These are phyloP conservation scores for Troglohyphantes excavatus DNA, from an alignment of 2,888 invertebrate genomes.

Conservation along the genomic window DNA sequence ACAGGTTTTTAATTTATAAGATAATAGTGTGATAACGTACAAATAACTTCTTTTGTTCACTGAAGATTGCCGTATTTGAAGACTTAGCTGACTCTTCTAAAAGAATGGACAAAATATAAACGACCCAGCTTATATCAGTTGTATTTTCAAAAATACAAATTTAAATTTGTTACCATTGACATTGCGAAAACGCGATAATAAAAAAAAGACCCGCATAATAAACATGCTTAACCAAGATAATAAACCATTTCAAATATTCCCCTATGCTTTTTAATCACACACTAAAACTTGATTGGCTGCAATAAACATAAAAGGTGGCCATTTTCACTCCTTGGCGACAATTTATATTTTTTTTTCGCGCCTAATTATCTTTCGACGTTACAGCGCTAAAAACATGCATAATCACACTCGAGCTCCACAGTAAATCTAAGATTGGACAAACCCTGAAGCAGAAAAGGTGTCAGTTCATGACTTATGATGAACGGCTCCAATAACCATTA, in stretches of 20 bases:
- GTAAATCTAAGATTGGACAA: background rate
- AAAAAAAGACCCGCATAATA: too few relatives aligned
- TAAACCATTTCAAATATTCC: background rate
- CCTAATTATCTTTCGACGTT: background rate
- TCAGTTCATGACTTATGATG: conserved; percentile 8
- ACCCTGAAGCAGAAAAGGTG: background rate
- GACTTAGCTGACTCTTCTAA: too few relatives aligned
- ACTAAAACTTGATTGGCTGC: conserved; percentile 1
- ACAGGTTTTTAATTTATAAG: too few relatives aligned
- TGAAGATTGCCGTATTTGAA: too few relatives aligned
- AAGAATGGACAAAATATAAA: too few relatives aligned
- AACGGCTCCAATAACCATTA: conserved; percentile 25
- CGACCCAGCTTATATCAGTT: too few relatives aligned
- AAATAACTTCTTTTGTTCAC: too few relatives aligned
- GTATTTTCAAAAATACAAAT: too few relatives aligned
- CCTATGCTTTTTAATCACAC: background rate
- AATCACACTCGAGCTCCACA: background rate
- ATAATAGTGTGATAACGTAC: too few relatives aligned
- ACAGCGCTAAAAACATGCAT: background rate
- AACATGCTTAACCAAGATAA: background rate
- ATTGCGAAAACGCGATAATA: too few relatives aligned
- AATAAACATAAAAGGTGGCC: conserved; percentile 5
- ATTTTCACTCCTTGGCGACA: conserved; percentile 1
- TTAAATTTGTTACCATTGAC: too few relatives aligned
- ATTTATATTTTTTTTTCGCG: background rate